Evolutionary conservation across 1,140 invertebrate genomes (phyloP).

Genomic region (Mycetomoellerius zeteki): DNA sequence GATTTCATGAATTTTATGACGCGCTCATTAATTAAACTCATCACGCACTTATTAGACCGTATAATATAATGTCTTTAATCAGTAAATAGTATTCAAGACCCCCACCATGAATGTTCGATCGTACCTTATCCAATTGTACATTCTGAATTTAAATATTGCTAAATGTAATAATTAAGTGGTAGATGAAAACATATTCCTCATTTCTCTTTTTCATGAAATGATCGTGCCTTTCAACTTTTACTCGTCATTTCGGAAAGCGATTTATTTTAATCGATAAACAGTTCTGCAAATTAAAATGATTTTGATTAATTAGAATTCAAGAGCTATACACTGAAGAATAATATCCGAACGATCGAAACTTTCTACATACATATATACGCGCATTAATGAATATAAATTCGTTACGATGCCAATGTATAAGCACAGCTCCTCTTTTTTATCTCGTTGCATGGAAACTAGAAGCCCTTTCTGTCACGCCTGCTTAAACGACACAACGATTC

Average conservation of each 20-base stretch:
- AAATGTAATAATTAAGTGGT: slow-evolving; percentile 3
- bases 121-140: background rate
- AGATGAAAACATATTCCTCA: slow-evolving; percentile 19
- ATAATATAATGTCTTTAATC: slow-evolving; percentile 40
- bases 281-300: background rate
- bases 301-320: background rate
- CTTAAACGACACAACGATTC: slow-evolving; percentile 44
- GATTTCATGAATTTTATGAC: slow-evolving; percentile 62
- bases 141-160: slow-evolving; percentile 2
- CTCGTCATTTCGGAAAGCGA: background rate
- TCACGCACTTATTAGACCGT: slow-evolving; percentile 4
- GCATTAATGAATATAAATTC: slow-evolving; percentile 28
- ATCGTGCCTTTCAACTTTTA: slow-evolving; percentile 19
- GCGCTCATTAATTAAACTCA: slow-evolving; percentile 53
- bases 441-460: slow-evolving; percentile 25
- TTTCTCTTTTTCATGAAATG: slow-evolving; percentile 31
- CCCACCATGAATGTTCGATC: background rate
- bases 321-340: background rate
- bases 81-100: background rate
- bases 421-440: background rate
- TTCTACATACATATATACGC: background rate
- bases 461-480: slow-evolving; percentile 51
- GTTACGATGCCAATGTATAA: background rate
- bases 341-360: background rate
- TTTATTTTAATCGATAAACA: background rate